phyloP scores from a whole-genome alignment of 1,140 invertebrate genomes.

The Psilanteris sp. region DNA sequence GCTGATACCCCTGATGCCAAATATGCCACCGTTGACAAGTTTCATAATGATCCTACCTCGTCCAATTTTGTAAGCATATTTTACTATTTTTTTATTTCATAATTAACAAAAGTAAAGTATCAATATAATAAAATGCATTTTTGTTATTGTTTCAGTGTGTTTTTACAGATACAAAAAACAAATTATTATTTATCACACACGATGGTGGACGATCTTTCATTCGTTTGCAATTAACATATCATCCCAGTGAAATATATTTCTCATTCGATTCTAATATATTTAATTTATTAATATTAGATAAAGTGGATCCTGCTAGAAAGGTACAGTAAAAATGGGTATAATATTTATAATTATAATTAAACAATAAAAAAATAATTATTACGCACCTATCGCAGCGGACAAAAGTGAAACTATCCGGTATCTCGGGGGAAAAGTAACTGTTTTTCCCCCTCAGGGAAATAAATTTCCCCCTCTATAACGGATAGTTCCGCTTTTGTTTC shows the following conservation, averaged over 20 bases:
- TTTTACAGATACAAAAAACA: constrained; percentile 89
- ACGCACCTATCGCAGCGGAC: too few relatives aligned
- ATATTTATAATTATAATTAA: too few relatives aligned
- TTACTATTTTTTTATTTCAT: too few relatives aligned
- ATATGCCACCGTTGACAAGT: constrained; percentile 88
- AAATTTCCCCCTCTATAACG: too few relatives aligned
- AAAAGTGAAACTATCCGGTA: too few relatives aligned
- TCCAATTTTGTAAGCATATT: constrained; percentile 85
- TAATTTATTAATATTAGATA: constrained; percentile 85
- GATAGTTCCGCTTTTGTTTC: too few relatives aligned
- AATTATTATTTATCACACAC: constrained; percentile 87
- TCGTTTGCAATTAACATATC: constrained; percentile 83
- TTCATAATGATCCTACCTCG: constrained; percentile 89
- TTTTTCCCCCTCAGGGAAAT: too few relatives aligned
- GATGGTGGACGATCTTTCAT: constrained; percentile 86
- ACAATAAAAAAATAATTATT: too few relatives aligned
- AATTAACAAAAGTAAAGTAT: too few relatives aligned
- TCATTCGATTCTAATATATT: constrained; percentile 76
- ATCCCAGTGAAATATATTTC: constrained; percentile 87
- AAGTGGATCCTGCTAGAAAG: constrained; percentile 83
- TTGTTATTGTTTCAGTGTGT: constrained; percentile 84
- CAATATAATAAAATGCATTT: neutral
- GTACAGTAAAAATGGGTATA: too few relatives aligned
- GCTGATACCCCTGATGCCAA: constrained; percentile 76
- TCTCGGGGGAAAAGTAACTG: too few relatives aligned